phyloP scores from a whole-genome alignment of 2,113 vertebrate genomes.

The Hoplias malabaricus region DNA sequence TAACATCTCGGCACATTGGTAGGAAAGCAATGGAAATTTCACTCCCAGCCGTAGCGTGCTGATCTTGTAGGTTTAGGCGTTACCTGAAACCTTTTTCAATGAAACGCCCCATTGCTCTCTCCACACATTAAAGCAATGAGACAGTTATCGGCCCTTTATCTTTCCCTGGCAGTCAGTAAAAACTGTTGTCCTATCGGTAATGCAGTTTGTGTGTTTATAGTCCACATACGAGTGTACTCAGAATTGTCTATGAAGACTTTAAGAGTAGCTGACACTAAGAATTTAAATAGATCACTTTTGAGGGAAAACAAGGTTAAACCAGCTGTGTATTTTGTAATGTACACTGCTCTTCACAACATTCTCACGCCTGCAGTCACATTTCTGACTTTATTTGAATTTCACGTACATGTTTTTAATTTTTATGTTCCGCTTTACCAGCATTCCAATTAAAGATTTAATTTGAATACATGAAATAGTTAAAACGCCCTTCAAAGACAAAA shows the following conservation, averaged over 20 bases:
- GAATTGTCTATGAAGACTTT: background rate
- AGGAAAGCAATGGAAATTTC: conserved; percentile 57
- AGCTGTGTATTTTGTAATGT: no score
- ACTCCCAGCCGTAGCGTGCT: background rate
- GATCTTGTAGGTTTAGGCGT: background rate
- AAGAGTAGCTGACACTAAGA: no score
- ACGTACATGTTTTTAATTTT: background rate
- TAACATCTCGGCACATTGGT: conserved; percentile 54
- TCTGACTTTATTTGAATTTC: no score
- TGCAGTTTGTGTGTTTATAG: background rate
- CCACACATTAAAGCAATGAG: background rate
- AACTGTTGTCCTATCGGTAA: conserved; percentile 60
- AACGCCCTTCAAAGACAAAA: no score
- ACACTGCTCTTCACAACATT: no score
- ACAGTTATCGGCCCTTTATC: conserved; percentile 15
- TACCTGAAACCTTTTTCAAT: background rate
- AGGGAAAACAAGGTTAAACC: no score
- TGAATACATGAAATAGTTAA: no score
- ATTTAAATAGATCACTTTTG: no score
- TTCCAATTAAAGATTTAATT: no score
- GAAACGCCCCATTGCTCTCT: background rate
- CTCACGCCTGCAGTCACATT: no score
- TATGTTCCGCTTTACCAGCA: no score
- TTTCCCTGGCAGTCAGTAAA: conserved; percentile 72
- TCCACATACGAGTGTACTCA: background rate